Evolutionary conservation across 2,113 vertebrate species (phyloP).

Genomic region (Pavo muticus): DNA sequence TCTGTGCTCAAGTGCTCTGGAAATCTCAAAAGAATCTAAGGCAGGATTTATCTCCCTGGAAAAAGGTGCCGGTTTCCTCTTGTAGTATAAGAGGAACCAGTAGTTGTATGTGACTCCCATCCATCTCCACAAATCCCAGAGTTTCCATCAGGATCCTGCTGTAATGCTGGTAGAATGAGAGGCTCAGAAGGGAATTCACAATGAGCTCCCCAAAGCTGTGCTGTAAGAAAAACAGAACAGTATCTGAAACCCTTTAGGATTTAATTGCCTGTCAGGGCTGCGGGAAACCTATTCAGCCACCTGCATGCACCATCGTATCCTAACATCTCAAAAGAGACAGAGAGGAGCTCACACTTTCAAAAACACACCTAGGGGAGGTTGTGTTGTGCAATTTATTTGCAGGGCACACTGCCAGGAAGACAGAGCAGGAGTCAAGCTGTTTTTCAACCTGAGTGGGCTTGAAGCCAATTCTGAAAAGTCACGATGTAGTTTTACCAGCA

Average conservation of each 20-base stretch:
- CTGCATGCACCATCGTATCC: background rate
- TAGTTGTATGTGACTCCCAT: background rate
- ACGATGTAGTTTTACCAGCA: background rate
- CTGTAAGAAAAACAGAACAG: background rate
- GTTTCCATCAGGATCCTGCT: background rate
- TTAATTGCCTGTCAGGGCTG: background rate
- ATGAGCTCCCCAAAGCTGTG: background rate
- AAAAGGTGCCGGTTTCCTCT: background rate
- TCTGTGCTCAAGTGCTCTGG: background rate
- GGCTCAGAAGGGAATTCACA: background rate
- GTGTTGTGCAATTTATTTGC: background rate
- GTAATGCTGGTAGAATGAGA: background rate
- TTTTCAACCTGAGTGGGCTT: background rate
- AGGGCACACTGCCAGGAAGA: background rate
- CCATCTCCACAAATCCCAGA: background rate
- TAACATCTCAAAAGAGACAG: background rate
- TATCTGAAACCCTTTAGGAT: background rate
- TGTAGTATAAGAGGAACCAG: background rate
- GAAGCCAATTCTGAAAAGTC: background rate
- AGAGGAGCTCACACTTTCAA: background rate
- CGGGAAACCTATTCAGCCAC: background rate
- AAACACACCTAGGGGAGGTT: background rate
- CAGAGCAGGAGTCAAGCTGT: background rate
- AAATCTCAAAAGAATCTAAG: background rate
- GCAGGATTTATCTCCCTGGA: background rate